Percentiles rank a stretch among this genome's conserved stretches.
These are phyloP conservation scores for Atherinomorus stipes DNA, from an alignment of 2,113 vertebrate species.

Conservation along the genomic window DNA sequence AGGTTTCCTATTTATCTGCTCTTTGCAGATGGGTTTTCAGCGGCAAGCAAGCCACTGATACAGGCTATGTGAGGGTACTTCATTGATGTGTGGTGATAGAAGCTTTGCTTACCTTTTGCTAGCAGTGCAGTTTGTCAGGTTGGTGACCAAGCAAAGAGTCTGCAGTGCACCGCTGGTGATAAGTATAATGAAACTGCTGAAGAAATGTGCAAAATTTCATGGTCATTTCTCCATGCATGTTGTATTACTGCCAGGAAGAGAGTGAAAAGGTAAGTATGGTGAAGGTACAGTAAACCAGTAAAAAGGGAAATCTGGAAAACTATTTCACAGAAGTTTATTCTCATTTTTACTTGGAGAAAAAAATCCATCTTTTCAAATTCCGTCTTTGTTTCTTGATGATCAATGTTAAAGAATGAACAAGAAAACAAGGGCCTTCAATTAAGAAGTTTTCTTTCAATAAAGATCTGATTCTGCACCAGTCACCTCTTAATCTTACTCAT, in stretches of 20 bases:
- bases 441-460: no score
- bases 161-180: conserved; percentile 50
- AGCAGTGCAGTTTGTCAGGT: conserved; percentile 57
- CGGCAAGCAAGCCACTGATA: conserved; percentile 61
- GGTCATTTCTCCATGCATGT: conserved; percentile 23
- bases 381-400: no score
- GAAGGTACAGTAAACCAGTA: background rate
- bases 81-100: conserved; percentile 65
- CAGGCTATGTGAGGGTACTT: conserved; percentile 46
- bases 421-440: no score
- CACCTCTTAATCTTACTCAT: no score
- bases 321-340: background rate
- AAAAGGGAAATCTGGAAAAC: background rate
- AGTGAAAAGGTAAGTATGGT: conserved; percentile 9
- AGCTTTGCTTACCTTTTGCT: conserved; percentile 60
- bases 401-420: no score
- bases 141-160: conserved; percentile 57
- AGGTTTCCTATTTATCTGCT: conserved; percentile 60
- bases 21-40: conserved; percentile 67
- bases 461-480: no score
- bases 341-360: no score
- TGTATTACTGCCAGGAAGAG: background rate
- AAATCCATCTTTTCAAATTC: no score
- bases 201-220: conserved; percentile 53
- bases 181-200: conserved; percentile 58